These are phyloP conservation scores for Ormyrus nitidulus DNA, from an alignment of 2,888 invertebrate genomes.

Conservation along the genomic window DNA sequence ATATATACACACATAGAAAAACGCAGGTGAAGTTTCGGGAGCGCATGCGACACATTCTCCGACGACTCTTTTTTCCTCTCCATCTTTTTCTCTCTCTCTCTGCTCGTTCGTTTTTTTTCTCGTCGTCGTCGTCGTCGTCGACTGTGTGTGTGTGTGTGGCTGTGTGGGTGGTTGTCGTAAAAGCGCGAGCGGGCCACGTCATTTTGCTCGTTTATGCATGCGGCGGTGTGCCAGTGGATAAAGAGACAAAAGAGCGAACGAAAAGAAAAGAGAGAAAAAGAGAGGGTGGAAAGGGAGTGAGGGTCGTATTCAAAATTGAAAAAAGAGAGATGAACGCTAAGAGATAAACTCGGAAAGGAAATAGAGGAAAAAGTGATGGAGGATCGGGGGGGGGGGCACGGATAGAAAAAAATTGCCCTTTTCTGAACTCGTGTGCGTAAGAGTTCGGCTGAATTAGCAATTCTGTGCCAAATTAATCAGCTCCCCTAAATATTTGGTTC, in stretches of 20 bases:
- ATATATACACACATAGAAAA: background rate
- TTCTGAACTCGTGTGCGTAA: background rate
- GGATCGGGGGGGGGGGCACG: background rate
- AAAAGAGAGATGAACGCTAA: conserved; percentile 3
- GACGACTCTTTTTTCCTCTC: conserved; percentile 12
- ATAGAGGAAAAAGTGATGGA: conserved; percentile 9
- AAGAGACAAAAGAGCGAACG: conserved; percentile 55
- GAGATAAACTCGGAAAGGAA: conserved; percentile 17
- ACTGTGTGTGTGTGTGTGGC: too few relatives aligned
- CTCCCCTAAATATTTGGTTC: too few relatives aligned
- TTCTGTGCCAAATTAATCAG: background rate
- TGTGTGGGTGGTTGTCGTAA: background rate
- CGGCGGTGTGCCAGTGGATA: conserved; percentile 66
- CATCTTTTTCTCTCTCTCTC: conserved; percentile 7
- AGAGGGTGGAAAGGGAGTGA: conserved; percentile 17
- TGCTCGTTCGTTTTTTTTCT: conserved; percentile 2
- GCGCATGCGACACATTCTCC: conserved; percentile 45
- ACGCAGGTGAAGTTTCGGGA: conserved; percentile 2
- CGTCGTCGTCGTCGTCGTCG: conserved; percentile 5
- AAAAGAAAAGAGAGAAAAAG: conserved; percentile 31
- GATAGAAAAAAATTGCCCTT: conserved; percentile 11
- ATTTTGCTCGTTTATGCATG: conserved; percentile 46
- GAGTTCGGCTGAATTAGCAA: background rate
- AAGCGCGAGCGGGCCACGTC: conserved; percentile 22
- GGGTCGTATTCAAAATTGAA: conserved; percentile 29